Evolutionary conservation across 2,113 vertebrate genomes (phyloP).

Genomic region (Collichthys lucidus): DNA sequence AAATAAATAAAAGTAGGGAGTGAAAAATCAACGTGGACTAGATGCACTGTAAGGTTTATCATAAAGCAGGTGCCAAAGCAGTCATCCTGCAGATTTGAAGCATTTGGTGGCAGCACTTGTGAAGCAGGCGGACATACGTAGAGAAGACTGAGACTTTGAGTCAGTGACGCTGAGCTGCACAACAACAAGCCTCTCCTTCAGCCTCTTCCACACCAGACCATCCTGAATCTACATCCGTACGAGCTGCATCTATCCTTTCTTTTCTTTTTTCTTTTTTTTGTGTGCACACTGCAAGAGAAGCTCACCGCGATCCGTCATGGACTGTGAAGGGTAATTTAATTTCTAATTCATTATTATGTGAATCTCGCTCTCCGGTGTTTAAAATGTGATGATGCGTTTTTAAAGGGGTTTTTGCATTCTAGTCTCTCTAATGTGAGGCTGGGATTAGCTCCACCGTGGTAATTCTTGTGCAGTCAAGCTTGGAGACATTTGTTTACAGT

Average conservation of each 20-base stretch:
- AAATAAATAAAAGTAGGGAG: not conserved
- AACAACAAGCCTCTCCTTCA: conserved; percentile 66
- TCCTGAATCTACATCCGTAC: conserved; percentile 12
- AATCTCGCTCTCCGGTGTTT: not conserved
- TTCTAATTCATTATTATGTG: conserved; percentile 17
- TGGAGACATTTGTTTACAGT: conserved; percentile 45
- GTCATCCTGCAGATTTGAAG: conserved; percentile 16
- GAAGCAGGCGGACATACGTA: conserved; percentile 44
- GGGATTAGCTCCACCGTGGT: not conserved
- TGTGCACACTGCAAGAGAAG: conserved; percentile 22
- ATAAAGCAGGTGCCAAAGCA: not conserved
- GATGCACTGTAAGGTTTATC: not conserved
- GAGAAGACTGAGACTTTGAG: conserved; percentile 49
- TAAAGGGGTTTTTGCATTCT: conserved; percentile 1
- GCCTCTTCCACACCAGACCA: conserved; percentile 21
- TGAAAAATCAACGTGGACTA: not conserved
- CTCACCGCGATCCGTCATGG: conserved; percentile 55
- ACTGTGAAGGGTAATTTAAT: conserved; percentile 61
- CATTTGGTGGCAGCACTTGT: conserved; percentile 50
- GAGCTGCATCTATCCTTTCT: not conserved
- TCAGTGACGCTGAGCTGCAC: conserved; percentile 67
- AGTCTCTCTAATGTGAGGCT: not conserved
- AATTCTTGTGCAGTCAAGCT: conserved; percentile 14
- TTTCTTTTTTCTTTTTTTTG: not conserved
- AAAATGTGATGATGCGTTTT: conserved; percentile 9